Evolutionary conservation across 2,888 invertebrate species (phyloP), one percentile per base, ranked within the genome.

Genomic region (Lagria hirta): DNA sequence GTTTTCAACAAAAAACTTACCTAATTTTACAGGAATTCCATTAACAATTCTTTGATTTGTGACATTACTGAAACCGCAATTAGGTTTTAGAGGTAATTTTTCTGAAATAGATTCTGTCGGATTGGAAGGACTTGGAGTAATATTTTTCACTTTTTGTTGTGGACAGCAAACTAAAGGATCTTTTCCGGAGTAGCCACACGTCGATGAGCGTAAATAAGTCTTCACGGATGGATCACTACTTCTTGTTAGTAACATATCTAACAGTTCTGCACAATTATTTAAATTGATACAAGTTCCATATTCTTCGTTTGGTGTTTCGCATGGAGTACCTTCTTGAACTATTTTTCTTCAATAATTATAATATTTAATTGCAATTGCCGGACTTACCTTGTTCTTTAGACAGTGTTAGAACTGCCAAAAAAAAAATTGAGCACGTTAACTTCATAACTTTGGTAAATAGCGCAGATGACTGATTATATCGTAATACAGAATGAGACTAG

Each of bases 161-260:
- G 76, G 75, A 53, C 80, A 80, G 49, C 80, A 80, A 2, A 90
- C 87, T 70, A 81, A 75, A 6, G 88, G 86, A 36, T 76, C 74
- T 3, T 57, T 65, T 0, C 81, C 82, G 6, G 80, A 77, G 52
- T 79, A 85, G 0, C 84, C 85, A 58, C 91, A 92, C 8, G 83
- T 75, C 0, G 85, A 84, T 28, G 74, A 74, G 37, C 82, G 73
- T 33, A 90, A 66, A 45, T 75, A 69, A 28, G 68, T 64, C 1
- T 75, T 73, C 0, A 76, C 74, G 0, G 68, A 69, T 0, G 76
- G 74, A 42, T 73, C 70, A 11, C 61, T 54, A 8, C 73, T 66
- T 34, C 75, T 68, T 4, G 71, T 68, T 49, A 70, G 64, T 15
- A 80, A 59, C 4, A 83, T 43, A 2, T 64, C 58, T 14, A 79